phyloP scores from a whole-genome alignment of 2,113 vertebrate genomes.

The Mystacornis crossleyi region DNA sequence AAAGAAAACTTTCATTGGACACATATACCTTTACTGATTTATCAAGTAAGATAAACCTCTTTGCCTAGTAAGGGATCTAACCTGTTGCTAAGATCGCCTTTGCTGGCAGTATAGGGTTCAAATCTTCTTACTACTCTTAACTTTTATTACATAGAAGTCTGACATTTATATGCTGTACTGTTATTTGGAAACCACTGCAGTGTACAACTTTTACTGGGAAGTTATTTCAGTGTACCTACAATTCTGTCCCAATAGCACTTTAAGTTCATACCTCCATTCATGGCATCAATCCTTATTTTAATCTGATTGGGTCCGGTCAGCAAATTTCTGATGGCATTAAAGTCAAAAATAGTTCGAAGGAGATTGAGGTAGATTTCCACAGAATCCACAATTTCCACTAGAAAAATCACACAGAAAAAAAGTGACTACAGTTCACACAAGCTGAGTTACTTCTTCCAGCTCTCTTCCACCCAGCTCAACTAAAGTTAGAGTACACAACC shows the following conservation, averaged over 20 bases:
- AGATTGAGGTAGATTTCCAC: slow-evolving; percentile 96
- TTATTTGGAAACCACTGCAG: neutral
- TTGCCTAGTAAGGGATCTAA: neutral
- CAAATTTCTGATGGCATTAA: slow-evolving; percentile 88
- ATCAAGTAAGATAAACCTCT: neutral
- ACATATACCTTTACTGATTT: neutral
- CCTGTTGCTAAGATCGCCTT: neutral
- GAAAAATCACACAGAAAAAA: slow-evolving; percentile 4
- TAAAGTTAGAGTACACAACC: neutral
- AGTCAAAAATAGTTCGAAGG: slow-evolving; percentile 93
- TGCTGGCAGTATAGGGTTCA: neutral
- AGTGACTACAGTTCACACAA: neutral
- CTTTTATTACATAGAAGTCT: neutral
- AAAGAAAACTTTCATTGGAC: neutral
- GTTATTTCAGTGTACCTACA: neutral
- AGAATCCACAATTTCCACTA: slow-evolving; percentile 97
- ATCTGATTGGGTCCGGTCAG: slow-evolving; percentile 90
- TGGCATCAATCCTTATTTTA: slow-evolving; percentile 95
- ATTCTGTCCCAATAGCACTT: neutral
- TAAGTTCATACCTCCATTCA: slow-evolving; percentile 88
- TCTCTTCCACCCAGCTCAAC: neutral
- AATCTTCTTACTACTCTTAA: neutral
- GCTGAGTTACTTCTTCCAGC: neutral
- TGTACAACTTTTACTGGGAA: neutral
- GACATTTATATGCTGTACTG: neutral